A percentile compares a stretch with the other conserved stretches of the same genome.
phyloP scores from a whole-genome alignment of 2,113 vertebrate species.

The Donacobius atricapilla region DNA sequence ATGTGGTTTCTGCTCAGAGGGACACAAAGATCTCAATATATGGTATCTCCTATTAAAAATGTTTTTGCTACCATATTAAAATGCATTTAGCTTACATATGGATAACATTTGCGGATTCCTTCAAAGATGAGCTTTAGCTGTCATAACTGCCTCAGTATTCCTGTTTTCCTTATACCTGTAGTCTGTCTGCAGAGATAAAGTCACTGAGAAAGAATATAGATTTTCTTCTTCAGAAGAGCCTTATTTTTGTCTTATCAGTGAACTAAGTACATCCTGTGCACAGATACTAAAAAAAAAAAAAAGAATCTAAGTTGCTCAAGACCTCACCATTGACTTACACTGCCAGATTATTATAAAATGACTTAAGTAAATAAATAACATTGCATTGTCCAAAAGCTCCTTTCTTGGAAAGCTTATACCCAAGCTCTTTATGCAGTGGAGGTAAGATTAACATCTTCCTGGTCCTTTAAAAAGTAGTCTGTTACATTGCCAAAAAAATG shows the following conservation, averaged over 20 bases:
- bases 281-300: neutral
- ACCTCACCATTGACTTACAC: neutral
- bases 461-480: neutral
- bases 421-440: neutral
- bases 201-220: neutral
- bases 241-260: slow-evolving; percentile 31
- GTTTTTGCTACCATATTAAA: neutral
- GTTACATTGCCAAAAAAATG: neutral
- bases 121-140: neutral
- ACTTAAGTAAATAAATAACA: slow-evolving; percentile 40
- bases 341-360: slow-evolving; percentile 34
- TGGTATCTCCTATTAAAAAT: neutral
- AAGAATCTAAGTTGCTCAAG: neutral
- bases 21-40: neutral
- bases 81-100: neutral
- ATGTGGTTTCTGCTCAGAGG: neutral
- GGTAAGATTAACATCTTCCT: slow-evolving; percentile 2
- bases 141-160: neutral
- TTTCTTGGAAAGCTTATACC: slow-evolving; percentile 6
- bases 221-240: neutral
- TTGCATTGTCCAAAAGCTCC: neutral
- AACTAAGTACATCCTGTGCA: slow-evolving; percentile 20
- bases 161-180: slow-evolving; percentile 7
- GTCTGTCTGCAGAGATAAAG: neutral
- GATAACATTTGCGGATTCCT: neutral